These are phyloP conservation scores for Charadrius vociferus DNA, from an alignment of 2,113 vertebrate species.

Conservation along the genomic window DNA sequence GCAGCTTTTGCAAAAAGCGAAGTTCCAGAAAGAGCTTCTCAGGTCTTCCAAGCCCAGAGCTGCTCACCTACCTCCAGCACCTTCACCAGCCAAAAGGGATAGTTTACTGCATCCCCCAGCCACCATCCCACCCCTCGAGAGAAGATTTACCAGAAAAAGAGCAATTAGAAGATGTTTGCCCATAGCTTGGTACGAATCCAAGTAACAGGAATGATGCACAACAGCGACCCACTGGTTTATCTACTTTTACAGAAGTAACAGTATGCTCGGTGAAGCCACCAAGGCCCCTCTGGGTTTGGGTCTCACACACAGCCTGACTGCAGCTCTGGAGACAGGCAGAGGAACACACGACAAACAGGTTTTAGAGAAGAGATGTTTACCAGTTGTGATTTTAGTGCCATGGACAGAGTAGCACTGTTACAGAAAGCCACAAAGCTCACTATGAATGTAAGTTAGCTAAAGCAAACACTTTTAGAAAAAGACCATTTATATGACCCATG, in stretches of 20 bases:
- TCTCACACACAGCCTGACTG: neutral
- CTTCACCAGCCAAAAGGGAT: neutral
- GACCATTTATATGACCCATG: rapidly evolving
- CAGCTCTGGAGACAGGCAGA: neutral
- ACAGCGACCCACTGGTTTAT: neutral
- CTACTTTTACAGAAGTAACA: neutral
- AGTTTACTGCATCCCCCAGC: neutral
- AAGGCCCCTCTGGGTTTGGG: neutral
- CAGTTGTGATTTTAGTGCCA: neutral
- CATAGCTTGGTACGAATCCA: neutral
- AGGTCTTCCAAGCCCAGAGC: neutral
- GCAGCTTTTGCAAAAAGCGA: neutral
- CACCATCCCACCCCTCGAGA: neutral
- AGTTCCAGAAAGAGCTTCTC: neutral
- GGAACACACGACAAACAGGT: neutral
- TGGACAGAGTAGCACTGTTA: neutral
- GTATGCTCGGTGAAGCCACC: neutral
- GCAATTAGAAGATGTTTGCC: neutral
- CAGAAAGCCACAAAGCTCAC: neutral
- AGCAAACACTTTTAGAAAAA: neutral
- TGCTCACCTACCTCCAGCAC: neutral
- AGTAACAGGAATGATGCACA: rapidly evolving
- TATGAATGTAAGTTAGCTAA: neutral
- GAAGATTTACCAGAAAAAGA: neutral
- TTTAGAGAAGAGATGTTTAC: neutral